A percentile compares a stretch with the other conserved stretches of the same genome.
Conservation (phyloP, 2,888 invertebrate species). For the Lysandra coridon region DNA sequence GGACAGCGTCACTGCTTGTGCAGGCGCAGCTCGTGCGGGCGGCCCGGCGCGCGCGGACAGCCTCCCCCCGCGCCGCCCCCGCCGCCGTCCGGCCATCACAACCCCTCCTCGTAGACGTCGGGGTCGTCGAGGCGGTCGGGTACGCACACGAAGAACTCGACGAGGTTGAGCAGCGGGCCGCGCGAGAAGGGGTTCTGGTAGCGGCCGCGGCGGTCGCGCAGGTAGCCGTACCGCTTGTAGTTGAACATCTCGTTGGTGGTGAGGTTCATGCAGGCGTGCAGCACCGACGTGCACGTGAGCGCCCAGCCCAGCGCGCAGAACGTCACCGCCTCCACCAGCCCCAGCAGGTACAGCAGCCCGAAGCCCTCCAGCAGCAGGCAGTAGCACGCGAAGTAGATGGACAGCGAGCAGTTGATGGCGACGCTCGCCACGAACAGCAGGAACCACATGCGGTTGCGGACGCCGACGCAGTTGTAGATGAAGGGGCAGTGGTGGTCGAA, state of each 20-base stretch:
- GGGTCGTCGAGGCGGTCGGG: constrained; percentile 90
- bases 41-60: neutral
- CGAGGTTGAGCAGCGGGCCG: constrained; percentile 90
- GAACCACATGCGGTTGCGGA: constrained; percentile 96
- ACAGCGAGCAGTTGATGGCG: constrained; percentile 92
- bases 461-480: constrained; percentile 96
- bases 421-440: constrained; percentile 93
- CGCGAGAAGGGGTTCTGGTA: constrained; percentile 96
- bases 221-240: constrained; percentile 93
- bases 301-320: constrained; percentile 94
- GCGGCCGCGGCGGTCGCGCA: constrained; percentile 92
- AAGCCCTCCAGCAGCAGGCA: constrained; percentile 92
- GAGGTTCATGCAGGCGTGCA: constrained; percentile 95
- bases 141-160: constrained; percentile 94
- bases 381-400: constrained; percentile 93
- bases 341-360: constrained; percentile 91
- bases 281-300: constrained; percentile 90
- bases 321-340: constrained; percentile 89
- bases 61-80: neutral
- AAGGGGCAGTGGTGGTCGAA: constrained; percentile 98
- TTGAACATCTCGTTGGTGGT: constrained; percentile 98
- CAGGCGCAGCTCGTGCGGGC: constrained; percentile 4
- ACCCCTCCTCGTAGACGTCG: constrained; percentile 83
- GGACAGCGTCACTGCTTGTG: constrained; percentile 5
- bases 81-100: constrained; percentile 57